Evolutionary conservation across 1,140 invertebrate species (phyloP).

Genomic region (Scylla paramamosain): DNA sequence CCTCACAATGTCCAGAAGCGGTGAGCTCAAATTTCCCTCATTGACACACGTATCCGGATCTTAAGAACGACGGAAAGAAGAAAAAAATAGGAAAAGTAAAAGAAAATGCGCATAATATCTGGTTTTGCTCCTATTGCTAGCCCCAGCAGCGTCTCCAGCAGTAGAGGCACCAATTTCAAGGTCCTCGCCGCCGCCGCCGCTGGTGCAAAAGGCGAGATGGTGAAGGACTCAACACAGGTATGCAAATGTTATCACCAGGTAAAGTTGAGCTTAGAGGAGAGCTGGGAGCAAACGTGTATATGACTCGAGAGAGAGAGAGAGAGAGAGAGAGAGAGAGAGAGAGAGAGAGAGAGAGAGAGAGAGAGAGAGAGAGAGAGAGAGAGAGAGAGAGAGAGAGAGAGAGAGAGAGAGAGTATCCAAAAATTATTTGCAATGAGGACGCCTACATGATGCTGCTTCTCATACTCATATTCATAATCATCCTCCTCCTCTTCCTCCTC

Average conservation of each 20-base stretch:
- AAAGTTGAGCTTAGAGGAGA: neutral
- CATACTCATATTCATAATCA: neutral
- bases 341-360: slow-evolving; percentile 12
- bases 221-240: neutral
- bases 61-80: too few species aligned
- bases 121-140: too few species aligned
- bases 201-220: neutral
- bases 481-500: neutral
- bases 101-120: too few species aligned
- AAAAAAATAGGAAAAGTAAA: too few species aligned
- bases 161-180: too few species aligned
- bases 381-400: slow-evolving; percentile 20
- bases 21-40: too few species aligned
- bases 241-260: slow-evolving; percentile 13
- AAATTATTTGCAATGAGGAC: neutral
- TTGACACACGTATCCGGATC: too few species aligned
- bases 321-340: slow-evolving; percentile 2
- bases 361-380: neutral
- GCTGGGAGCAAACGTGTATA: neutral
- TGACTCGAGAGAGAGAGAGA: neutral
- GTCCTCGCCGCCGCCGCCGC: neutral
- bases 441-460: neutral
- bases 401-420: neutral
- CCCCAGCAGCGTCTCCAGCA: too few species aligned
- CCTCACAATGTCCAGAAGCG: too few species aligned